Percentiles rank a stretch among this genome's conserved stretches.
Evolutionary conservation across 1,140 invertebrate genomes (phyloP).

Genomic region (Protaetia brevitarsis): DNA sequence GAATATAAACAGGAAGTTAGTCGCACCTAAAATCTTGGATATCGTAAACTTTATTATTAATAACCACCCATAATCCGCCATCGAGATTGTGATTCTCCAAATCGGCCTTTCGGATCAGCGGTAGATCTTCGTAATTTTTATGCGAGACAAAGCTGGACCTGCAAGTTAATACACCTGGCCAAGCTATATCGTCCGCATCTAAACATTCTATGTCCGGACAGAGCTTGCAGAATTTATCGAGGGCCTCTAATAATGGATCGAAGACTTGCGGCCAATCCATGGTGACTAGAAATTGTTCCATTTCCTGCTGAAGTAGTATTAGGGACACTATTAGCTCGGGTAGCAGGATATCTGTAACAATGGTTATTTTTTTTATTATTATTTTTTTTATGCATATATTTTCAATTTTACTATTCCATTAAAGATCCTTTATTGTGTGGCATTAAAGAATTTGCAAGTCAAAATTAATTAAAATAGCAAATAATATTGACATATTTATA

Average conservation of each 20-base stretch:
- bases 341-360: slow-evolving; percentile 67
- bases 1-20: not conserved
- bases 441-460: too few relatives aligned
- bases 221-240: slow-evolving; percentile 75
- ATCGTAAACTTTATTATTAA: slow-evolving; percentile 88
- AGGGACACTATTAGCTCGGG: slow-evolving; percentile 75
- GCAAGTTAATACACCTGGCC: slow-evolving; percentile 75
- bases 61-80: slow-evolving; percentile 86
- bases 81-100: slow-evolving; percentile 90
- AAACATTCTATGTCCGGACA: slow-evolving; percentile 69
- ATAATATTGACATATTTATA: too few relatives aligned
- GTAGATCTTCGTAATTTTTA: slow-evolving; percentile 64
- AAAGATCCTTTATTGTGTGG: too few relatives aligned
- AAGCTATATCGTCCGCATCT: slow-evolving; percentile 85
- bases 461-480: too few relatives aligned
- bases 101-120: slow-evolving; percentile 75
- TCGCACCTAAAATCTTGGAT: slow-evolving; percentile 73
- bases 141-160: slow-evolving; percentile 36
- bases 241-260: slow-evolving; percentile 59
- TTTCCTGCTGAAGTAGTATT: slow-evolving; percentile 69
- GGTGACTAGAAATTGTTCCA: slow-evolving; percentile 59
- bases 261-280: slow-evolving; percentile 68
- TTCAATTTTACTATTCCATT: too few relatives aligned
- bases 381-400: too few relatives aligned
- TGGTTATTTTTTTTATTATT: too few relatives aligned